A percentile compares a stretch with the other conserved stretches of the same genome.
Conservation (phyloP, 2,797 vertebrate genomes). For the Semaprochilodus insignis region DNA sequence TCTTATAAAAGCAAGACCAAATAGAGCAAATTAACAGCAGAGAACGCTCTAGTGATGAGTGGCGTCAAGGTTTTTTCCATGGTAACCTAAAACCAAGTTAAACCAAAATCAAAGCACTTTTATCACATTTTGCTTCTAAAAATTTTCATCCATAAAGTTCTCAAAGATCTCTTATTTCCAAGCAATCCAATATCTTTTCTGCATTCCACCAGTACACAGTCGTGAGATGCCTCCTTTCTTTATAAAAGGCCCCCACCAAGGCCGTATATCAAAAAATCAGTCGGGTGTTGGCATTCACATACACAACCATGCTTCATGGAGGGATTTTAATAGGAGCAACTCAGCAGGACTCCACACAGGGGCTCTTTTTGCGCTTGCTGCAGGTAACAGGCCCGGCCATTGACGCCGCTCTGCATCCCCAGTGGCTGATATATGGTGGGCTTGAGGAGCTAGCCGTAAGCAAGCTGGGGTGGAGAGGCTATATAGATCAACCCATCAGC, state of each 20-base stretch:
- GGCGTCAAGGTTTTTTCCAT: constrained; percentile 18
- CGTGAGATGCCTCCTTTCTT: constrained; percentile 52
- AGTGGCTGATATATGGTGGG: constrained; percentile 61
- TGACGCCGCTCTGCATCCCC: constrained; percentile 65
- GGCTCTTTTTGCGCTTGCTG: constrained; percentile 77
- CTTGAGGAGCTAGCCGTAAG: constrained; percentile 52
- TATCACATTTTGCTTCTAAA: constrained; percentile 46
- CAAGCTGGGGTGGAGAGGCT: constrained; percentile 53
- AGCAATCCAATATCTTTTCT: constrained; percentile 38
- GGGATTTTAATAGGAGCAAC: constrained; percentile 80
- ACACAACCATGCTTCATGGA: constrained; percentile 70
- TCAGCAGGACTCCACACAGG: constrained; percentile 78
- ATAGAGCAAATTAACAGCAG: constrained; percentile 5
- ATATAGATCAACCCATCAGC: constrained; percentile 68
- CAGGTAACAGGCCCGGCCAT: constrained; percentile 67
- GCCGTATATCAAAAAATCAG: constrained; percentile 77
- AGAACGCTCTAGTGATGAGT: constrained; percentile 40
- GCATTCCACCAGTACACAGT: constrained; percentile 31
- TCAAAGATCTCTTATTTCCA: constrained; percentile 49
- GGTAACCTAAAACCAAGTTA: constrained; percentile 37
- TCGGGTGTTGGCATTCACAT: constrained; percentile 76
- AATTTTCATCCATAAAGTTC: constrained; percentile 41
- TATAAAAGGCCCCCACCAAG: constrained; percentile 36
- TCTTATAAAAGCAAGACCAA: constrained; percentile 26
- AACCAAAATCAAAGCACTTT: constrained; percentile 47